Conservation (phyloP, 2,888 invertebrate genomes). For the Drosophila nigritarsus region DNA sequence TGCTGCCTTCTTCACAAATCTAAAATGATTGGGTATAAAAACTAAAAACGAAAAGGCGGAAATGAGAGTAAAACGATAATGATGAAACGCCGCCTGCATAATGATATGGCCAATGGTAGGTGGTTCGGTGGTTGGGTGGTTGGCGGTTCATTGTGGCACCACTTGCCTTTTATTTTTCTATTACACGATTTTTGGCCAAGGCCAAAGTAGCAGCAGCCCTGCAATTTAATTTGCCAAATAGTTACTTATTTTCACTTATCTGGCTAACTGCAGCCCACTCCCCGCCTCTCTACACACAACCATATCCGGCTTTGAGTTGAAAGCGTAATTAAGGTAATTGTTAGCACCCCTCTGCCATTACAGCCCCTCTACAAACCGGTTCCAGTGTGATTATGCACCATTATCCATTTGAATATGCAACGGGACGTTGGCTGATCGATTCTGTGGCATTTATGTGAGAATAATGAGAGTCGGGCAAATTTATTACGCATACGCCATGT, state of each 20-base stretch:
- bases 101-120: conserved; percentile 50
- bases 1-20: not conserved
- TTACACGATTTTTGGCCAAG: conserved; percentile 36
- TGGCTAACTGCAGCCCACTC: not conserved
- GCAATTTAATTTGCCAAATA: conserved; percentile 61
- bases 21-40: not conserved
- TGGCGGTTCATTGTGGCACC: conserved; percentile 14
- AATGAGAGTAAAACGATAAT: conserved; percentile 72
- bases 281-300: not conserved
- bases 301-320: conserved; percentile 29
- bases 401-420: conserved; percentile 35
- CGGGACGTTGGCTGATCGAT: conserved; percentile 61
- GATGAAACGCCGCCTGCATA: conserved; percentile 68
- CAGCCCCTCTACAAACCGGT: not conserved
- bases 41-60: conserved; percentile 55
- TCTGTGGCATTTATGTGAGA: conserved; percentile 63
- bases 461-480: conserved; percentile 61
- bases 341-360: conserved; percentile 5
- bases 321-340: conserved; percentile 70
- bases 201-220: conserved; percentile 16
- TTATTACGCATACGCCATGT: conserved; percentile 72
- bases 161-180: conserved; percentile 56
- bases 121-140: not conserved
- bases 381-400: conserved; percentile 29
- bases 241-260: conserved; percentile 33